phyloP scores from a whole-genome alignment of 2,888 invertebrate genomes.

The Falcaria lacertinaria region DNA sequence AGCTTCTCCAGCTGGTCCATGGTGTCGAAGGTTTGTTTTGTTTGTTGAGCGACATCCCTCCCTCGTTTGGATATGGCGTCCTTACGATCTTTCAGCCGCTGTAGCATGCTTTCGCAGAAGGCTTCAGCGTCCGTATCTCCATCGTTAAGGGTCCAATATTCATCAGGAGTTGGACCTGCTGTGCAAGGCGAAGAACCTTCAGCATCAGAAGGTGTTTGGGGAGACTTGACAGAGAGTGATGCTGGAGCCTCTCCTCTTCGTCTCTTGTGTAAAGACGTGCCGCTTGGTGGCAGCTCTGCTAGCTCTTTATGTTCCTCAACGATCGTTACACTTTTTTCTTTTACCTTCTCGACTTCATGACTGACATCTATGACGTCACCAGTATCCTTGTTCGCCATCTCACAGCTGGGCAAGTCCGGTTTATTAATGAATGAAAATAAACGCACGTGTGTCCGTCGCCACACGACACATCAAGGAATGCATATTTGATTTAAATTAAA shows the following conservation, averaged over 20 bases:
- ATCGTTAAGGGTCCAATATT: constrained; percentile 47
- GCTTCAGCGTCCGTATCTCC: constrained; percentile 52
- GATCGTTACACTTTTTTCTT: constrained; percentile 10
- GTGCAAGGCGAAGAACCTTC: constrained; percentile 70
- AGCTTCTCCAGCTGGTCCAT: constrained; percentile 90
- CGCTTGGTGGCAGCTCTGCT: constrained; percentile 60
- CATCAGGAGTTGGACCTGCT: constrained; percentile 56
- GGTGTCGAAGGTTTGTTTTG: constrained; percentile 81
- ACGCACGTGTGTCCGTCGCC: constrained; percentile 55
- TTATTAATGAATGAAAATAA: constrained; percentile 73
- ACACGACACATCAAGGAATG: constrained; percentile 56
- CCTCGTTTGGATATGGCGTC: constrained; percentile 75
- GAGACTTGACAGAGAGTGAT: constrained; percentile 55
- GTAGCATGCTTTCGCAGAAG: constrained; percentile 63
- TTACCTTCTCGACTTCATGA: constrained; percentile 26
- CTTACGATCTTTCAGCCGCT: constrained; percentile 56
- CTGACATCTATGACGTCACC: constrained; percentile 47
- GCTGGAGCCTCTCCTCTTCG: constrained; percentile 67
- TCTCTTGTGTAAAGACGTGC: constrained; percentile 66
- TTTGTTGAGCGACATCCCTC: constrained; percentile 75
- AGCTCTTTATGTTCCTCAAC: constrained; percentile 43
- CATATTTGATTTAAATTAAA: constrained; percentile 32
- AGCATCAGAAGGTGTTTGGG: constrained; percentile 60
- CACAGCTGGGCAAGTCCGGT: constrained; percentile 39
- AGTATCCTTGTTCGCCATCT: constrained; percentile 58